Evolutionary conservation across 2,797 vertebrate genomes (phyloP).

Genomic region (Sorex maritimensis): DNA sequence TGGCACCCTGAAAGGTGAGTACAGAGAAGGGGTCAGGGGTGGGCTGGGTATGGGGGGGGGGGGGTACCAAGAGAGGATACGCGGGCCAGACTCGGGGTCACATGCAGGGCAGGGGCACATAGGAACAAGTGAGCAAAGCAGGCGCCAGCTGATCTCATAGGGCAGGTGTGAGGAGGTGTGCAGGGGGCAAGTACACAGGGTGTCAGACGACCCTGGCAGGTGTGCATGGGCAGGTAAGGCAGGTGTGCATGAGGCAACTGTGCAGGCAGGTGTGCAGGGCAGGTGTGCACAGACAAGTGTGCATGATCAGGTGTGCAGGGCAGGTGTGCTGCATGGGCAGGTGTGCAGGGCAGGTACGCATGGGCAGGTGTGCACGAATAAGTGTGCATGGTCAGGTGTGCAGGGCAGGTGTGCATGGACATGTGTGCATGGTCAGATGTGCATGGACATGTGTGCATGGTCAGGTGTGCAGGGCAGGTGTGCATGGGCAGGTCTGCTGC

Average conservation of each 20-base stretch:
- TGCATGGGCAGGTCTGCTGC: neutral
- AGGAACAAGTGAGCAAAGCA: neutral
- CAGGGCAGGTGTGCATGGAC: neutral
- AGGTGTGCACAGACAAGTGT: neutral
- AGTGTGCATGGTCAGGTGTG: neutral
- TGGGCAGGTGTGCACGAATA: neutral
- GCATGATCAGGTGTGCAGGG: neutral
- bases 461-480: neutral
- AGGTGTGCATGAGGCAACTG: neutral
- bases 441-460: neutral
- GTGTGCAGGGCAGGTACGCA: neutral
- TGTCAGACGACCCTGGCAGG: neutral
- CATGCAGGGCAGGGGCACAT: neutral
- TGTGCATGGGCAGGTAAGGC: neutral
- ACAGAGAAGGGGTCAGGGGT: too few species aligned
- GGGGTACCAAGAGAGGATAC: neutral
- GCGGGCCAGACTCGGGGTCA: too few species aligned
- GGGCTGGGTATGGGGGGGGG: too few species aligned
- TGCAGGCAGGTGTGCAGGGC: neutral
- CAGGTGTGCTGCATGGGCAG: neutral
- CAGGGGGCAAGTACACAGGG: too few species aligned
- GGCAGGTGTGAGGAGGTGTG: neutral
- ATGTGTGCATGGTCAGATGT: neutral
- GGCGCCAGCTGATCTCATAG: fast-evolving
- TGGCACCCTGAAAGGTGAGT: too few species aligned